Percentiles rank a stretch among this genome's conserved stretches.
These are phyloP conservation scores for Macropis europaea DNA, from an alignment of 2,888 invertebrate genomes.

Conservation along the genomic window DNA sequence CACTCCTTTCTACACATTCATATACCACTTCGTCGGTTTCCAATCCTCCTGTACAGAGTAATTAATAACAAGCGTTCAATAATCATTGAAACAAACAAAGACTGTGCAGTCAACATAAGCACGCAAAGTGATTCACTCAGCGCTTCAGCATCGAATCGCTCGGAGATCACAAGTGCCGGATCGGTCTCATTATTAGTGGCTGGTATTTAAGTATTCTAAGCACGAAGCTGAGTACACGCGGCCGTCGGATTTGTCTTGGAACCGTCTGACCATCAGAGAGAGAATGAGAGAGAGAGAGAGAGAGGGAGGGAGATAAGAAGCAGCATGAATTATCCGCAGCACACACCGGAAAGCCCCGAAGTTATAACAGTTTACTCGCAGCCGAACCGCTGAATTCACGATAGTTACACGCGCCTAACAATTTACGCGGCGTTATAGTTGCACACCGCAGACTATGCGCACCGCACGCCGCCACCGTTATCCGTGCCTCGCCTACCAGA, in stretches of 20 bases:
- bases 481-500: neutral
- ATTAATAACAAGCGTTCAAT: too few relatives aligned
- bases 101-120: too few relatives aligned
- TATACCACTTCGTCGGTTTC: too few relatives aligned
- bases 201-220: constrained; percentile 36
- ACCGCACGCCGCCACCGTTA: neutral
- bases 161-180: too few relatives aligned
- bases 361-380: constrained; percentile 50
- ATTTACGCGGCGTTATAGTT: constrained; percentile 19
- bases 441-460: too few relatives aligned
- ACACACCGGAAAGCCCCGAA: constrained; percentile 43
- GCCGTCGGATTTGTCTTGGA: constrained; percentile 27
- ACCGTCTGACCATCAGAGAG: constrained; percentile 14
- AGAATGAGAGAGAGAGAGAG: too few relatives aligned
- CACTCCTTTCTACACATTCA: too few relatives aligned
- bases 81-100: too few relatives aligned
- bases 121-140: too few relatives aligned
- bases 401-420: constrained; percentile 24
- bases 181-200: neutral
- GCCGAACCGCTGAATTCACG: constrained; percentile 30
- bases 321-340: constrained; percentile 26
- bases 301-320: too few relatives aligned
- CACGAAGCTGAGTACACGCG: constrained; percentile 17
- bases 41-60: too few relatives aligned
- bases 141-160: too few relatives aligned